phyloP scores from a whole-genome alignment of 2,888 invertebrate genomes.

The Euclidia mi region DNA sequence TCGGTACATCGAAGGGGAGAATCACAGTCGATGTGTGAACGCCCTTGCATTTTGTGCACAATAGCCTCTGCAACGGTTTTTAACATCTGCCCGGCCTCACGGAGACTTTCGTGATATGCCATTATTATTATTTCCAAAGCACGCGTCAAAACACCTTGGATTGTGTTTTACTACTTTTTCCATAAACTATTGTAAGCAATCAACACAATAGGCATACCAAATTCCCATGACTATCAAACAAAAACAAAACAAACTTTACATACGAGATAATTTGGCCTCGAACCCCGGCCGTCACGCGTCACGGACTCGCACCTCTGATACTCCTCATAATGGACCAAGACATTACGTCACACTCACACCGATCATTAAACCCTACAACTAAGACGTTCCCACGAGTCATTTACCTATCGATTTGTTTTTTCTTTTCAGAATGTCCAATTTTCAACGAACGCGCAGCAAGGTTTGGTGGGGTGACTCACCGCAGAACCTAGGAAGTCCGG shows the following conservation, averaged over 20 bases:
- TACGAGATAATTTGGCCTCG: slow-evolving; percentile 73
- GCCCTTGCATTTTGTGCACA: slow-evolving; percentile 77
- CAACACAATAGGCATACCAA: slow-evolving; percentile 62
- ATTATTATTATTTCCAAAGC: slow-evolving; percentile 64
- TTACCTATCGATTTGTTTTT: slow-evolving; percentile 71
- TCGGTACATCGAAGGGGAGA: slow-evolving; percentile 73
- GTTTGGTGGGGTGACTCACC: slow-evolving; percentile 92
- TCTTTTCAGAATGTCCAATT: slow-evolving; percentile 91
- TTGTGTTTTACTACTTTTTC: slow-evolving; percentile 53
- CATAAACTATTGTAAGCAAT: slow-evolving; percentile 59
- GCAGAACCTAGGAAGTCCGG: slow-evolving; percentile 81
- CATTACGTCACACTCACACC: slow-evolving; percentile 80
- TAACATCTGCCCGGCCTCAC: slow-evolving; percentile 80
- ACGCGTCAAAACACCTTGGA: slow-evolving; percentile 49
- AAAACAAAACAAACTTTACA: slow-evolving; percentile 68
- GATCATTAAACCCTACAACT: slow-evolving; percentile 77
- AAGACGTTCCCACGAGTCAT: slow-evolving; percentile 77
- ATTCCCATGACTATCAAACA: slow-evolving; percentile 77
- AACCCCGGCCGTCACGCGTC: slow-evolving; percentile 76
- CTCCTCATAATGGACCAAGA: slow-evolving; percentile 78
- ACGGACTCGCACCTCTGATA: slow-evolving; percentile 71
- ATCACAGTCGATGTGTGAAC: slow-evolving; percentile 74
- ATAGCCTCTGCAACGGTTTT: slow-evolving; percentile 87
- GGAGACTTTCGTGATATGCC: slow-evolving; percentile 61
- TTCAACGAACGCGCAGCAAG: slow-evolving; percentile 92